phyloP scores from a whole-genome alignment of 2,113 vertebrate genomes.

The Tragulus kanchil region DNA sequence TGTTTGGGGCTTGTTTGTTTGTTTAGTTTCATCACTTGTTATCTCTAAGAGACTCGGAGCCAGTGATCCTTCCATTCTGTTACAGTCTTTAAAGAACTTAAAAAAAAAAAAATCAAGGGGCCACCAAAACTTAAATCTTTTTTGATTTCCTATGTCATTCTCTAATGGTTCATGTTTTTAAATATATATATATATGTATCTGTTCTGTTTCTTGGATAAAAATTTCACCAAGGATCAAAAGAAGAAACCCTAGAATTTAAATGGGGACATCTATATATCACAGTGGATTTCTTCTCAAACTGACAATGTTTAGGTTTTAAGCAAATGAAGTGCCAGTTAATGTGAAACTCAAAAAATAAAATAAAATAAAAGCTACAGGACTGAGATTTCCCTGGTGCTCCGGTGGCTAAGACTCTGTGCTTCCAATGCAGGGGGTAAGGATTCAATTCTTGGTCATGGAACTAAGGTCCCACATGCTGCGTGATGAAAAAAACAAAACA shows the following conservation, averaged over 20 bases:
- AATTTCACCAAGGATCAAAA: conserved; percentile 73
- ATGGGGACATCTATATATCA: conserved; percentile 45
- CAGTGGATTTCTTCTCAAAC: background rate
- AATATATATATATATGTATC: conserved; percentile 47
- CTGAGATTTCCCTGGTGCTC: background rate
- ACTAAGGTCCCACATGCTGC: background rate
- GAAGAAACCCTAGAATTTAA: conserved; percentile 52
- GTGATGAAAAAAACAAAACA: background rate
- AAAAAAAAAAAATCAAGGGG: too few species aligned
- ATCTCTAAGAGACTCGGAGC: too few species aligned
- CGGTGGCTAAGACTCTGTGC: background rate
- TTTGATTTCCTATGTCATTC: too few species aligned
- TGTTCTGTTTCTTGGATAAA: conserved; percentile 66
- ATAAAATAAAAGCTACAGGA: background rate
- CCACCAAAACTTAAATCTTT: too few species aligned
- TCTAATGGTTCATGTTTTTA: too few species aligned
- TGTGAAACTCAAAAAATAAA: conserved; percentile 63
- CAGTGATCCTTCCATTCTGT: too few species aligned
- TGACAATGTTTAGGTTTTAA: conserved; percentile 78
- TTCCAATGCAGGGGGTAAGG: background rate
- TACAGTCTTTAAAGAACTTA: too few species aligned
- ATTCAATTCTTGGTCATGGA: background rate
- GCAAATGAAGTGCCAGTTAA: conserved; percentile 80
- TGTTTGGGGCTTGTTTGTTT: too few species aligned
- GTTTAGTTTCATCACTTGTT: too few species aligned